phyloP scores from a whole-genome alignment of 2,113 vertebrate species.

The Fulmarus glacialis region DNA sequence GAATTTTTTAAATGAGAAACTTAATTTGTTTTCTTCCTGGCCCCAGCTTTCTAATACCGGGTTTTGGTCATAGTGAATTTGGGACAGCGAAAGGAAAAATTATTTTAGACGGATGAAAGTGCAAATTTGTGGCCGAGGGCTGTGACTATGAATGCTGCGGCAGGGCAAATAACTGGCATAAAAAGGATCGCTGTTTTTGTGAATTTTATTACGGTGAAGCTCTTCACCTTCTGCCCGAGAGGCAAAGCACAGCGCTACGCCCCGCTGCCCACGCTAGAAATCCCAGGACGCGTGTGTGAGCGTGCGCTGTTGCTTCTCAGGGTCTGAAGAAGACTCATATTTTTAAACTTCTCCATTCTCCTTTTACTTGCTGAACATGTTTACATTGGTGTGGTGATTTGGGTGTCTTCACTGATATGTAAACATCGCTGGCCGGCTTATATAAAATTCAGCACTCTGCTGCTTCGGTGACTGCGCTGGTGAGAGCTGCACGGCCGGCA shows the following conservation, averaged over 20 bases:
- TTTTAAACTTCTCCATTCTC: background rate
- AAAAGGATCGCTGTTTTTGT: background rate
- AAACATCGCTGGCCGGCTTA: background rate
- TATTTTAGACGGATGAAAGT: background rate
- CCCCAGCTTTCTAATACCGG: background rate
- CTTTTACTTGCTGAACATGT: background rate
- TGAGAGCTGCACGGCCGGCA: accelerated
- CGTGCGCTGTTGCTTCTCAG: background rate
- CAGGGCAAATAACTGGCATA: too few relatives aligned
- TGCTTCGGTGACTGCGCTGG: accelerated
- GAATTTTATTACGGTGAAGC: background rate
- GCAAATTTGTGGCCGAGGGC: background rate
- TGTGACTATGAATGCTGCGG: accelerated
- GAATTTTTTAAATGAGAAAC: background rate
- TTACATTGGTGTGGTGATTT: background rate
- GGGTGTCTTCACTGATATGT: background rate
- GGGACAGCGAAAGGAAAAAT: background rate
- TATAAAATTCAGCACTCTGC: background rate
- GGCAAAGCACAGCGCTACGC: accelerated
- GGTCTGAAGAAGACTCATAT: accelerated
- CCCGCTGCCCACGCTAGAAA: accelerated
- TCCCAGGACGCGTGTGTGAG: accelerated
- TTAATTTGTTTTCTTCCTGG: background rate
- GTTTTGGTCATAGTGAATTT: background rate
- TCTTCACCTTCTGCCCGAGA: background rate